Evolutionary conservation across 1,140 invertebrate genomes (phyloP).

Genomic region (Whitmania pigra): DNA sequence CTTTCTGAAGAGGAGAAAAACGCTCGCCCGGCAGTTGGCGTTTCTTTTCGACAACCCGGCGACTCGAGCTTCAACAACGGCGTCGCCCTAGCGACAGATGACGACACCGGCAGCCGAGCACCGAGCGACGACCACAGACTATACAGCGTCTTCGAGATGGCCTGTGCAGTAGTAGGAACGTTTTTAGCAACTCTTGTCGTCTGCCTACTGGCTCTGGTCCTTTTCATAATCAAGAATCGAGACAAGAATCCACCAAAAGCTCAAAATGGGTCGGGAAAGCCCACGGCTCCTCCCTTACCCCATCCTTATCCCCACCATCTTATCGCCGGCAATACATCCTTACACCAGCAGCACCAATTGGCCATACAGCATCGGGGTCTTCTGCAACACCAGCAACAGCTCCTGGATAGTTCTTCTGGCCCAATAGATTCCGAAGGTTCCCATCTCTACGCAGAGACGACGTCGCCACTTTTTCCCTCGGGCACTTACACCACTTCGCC

Average conservation of each 20-base stretch:
- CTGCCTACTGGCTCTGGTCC: slow-evolving; percentile 34
- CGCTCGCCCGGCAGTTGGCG: background rate
- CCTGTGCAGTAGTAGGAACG: slow-evolving; percentile 38
- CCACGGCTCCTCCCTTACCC: background rate
- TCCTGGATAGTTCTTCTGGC: background rate
- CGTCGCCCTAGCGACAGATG: background rate
- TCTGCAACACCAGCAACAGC: background rate
- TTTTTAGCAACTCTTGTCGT: slow-evolving; percentile 36
- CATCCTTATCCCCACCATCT: background rate
- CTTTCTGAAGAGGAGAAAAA: background rate
- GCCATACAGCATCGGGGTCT: background rate
- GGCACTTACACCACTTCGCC: background rate
- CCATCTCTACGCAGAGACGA: slow-evolving; percentile 4
- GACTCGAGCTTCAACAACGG: background rate
- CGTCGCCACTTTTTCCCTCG: background rate
- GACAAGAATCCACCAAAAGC: background rate
- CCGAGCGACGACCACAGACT: slow-evolving; percentile 8
- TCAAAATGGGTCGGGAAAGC: background rate
- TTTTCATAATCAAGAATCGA: slow-evolving; percentile 23
- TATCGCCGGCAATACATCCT: too few species aligned
- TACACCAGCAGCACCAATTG: too few species aligned
- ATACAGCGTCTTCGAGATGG: slow-evolving; percentile 35
- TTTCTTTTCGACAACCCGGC: background rate
- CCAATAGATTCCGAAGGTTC: background rate
- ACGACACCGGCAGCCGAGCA: background rate